These are phyloP conservation scores for Didymodactylos carnosus DNA, from an alignment of 2,888 invertebrate species.

Conservation along the genomic window DNA sequence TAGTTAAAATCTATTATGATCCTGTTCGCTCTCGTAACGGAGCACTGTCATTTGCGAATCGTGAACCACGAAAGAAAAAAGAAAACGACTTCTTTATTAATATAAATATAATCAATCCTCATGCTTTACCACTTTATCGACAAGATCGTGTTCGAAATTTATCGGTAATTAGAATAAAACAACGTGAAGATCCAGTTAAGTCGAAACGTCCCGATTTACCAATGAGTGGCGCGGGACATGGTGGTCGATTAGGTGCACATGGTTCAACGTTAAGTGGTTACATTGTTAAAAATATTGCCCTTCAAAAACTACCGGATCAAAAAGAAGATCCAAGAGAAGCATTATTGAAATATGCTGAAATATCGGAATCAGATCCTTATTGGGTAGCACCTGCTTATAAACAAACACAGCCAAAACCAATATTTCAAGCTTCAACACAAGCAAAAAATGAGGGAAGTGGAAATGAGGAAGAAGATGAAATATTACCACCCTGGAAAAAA, in stretches of 20 bases:
- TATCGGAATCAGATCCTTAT: constrained; percentile 81
- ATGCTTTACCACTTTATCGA: constrained; percentile 78
- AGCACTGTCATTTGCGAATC: constrained; percentile 20
- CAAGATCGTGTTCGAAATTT: constrained; percentile 57
- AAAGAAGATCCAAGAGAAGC: constrained; percentile 70
- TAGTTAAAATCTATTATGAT: constrained; percentile 73
- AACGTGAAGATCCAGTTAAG: constrained; percentile 46
- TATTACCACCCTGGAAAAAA: constrained; percentile 4
- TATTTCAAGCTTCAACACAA: not conserved
- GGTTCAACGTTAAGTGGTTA: constrained; percentile 87
- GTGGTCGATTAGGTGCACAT: constrained; percentile 76
- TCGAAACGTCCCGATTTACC: constrained; percentile 41
- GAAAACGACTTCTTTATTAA: constrained; percentile 5
- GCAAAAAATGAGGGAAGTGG: not conserved
- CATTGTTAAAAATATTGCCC: constrained; percentile 76
- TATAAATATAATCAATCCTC: constrained; percentile 19
- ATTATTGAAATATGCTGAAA: constrained; percentile 75
- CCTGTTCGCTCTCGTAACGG: constrained; percentile 51
- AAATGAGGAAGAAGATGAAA: not conserved
- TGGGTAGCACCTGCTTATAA: constrained; percentile 41
- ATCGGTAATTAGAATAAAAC: constrained; percentile 72
- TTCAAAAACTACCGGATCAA: constrained; percentile 48
- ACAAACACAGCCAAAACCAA: constrained; percentile 1
- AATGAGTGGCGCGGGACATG: constrained; percentile 40
- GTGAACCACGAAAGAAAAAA: constrained; percentile 18